phyloP scores from a whole-genome alignment of 2,113 vertebrate species.

The Semicossyphus pulcher region DNA sequence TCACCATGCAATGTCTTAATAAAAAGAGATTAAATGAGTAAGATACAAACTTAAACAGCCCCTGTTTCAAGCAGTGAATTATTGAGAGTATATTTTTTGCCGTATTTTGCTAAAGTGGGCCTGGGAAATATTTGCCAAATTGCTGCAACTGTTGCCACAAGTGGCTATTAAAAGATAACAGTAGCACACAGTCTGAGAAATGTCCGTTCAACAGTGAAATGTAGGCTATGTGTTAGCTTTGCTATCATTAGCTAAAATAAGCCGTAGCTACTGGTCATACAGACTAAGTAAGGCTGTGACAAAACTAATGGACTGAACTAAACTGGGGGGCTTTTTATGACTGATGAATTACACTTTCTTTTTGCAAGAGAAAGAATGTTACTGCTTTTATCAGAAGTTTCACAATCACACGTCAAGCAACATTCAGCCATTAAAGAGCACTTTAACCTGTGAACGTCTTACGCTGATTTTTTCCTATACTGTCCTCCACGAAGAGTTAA shows the following conservation, averaged over 20 bases:
- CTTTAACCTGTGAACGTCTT: too few species aligned
- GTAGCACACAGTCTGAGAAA: neutral
- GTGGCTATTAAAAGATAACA: neutral
- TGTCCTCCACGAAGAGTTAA: slow-evolving; percentile 20
- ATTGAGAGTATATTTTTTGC: too few species aligned
- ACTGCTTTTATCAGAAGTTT: slow-evolving; percentile 3
- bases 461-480: too few species aligned
- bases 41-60: too few species aligned
- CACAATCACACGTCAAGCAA: neutral
- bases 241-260: neutral
- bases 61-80: too few species aligned
- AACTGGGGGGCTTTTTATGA: neutral
- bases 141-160: too few species aligned
- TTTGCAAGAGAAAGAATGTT: neutral
- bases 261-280: neutral
- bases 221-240: too few species aligned
- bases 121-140: too few species aligned
- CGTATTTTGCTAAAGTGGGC: too few species aligned
- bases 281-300: neutral
- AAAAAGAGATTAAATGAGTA: too few species aligned
- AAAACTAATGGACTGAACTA: neutral
- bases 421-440: neutral
- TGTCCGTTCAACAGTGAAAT: neutral
- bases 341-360: too few species aligned
- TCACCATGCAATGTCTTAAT: too few species aligned